Conservation (phyloP, 2,113 vertebrate genomes). For the Pao palembangensis region DNA sequence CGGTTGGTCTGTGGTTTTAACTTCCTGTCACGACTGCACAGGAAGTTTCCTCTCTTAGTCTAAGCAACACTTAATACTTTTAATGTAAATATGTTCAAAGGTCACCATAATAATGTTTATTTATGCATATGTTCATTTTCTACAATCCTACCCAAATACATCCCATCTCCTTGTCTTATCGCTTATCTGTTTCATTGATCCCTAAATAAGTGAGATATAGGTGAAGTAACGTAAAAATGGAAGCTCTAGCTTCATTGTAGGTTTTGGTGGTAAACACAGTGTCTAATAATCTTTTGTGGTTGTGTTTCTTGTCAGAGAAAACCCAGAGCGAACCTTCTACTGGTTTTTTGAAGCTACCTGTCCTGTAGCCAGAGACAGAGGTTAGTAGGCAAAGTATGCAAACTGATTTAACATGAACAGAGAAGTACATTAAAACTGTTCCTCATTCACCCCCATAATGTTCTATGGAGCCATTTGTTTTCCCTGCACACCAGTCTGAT, state of each 20-base stretch:
- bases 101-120: not conserved
- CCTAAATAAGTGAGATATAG: too few relatives aligned
- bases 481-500: not conserved
- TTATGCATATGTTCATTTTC: not conserved
- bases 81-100: not conserved
- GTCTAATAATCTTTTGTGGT: conserved; percentile 1
- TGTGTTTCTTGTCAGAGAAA: conserved; percentile 70
- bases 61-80: conserved; percentile 5
- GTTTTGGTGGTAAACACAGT: not conserved
- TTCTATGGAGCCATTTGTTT: not conserved
- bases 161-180: not conserved
- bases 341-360: conserved; percentile 84
- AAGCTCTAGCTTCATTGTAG: too few relatives aligned
- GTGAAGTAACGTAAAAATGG: too few relatives aligned
- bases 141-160: not conserved
- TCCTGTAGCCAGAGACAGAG: conserved; percentile 78
- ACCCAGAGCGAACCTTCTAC: conserved; percentile 78
- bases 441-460: not conserved
- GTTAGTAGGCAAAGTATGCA: conserved; percentile 59
- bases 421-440: conserved; percentile 24
- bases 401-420: not conserved
- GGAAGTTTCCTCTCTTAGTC: conserved; percentile 51
- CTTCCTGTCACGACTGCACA: conserved; percentile 69
- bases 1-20: conserved; percentile 51
- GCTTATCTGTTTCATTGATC: not conserved